These are phyloP conservation scores for Panthera uncia DNA, from an alignment of 2,113 vertebrate genomes.

Conservation along the genomic window DNA sequence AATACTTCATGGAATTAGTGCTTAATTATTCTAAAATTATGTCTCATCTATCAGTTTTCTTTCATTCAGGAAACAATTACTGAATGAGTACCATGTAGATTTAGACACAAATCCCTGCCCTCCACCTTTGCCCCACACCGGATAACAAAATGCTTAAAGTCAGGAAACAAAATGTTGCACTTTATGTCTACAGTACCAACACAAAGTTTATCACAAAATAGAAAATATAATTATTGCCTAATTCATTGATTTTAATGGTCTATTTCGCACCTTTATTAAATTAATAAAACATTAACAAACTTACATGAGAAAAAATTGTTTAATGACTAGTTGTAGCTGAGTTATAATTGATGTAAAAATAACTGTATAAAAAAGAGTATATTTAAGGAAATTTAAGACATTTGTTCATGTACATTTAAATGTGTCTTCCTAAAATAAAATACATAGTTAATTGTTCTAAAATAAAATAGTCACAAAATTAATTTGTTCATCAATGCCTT, in stretches of 20 bases:
- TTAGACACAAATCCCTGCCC: not conserved
- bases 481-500: not conserved
- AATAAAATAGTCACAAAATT: not conserved
- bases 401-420: not conserved
- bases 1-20: not conserved
- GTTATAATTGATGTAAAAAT: not conserved
- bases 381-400: not conserved
- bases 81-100: not conserved
- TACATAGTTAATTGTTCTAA: not conserved
- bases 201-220: not conserved
- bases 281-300: not conserved
- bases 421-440: not conserved
- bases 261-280: not conserved
- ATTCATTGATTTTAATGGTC: not conserved
- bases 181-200: not conserved
- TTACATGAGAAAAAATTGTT: not conserved
- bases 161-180: not conserved
- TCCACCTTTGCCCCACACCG: not conserved
- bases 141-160: not conserved
- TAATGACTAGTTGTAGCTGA: not conserved
- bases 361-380: not conserved
- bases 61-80: not conserved
- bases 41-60: not conserved
- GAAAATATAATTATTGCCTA: not conserved
- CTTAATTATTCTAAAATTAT: not conserved